These are phyloP conservation scores for Dioctria linearis DNA, from an alignment of 2,888 invertebrate genomes.

Conservation along the genomic window DNA sequence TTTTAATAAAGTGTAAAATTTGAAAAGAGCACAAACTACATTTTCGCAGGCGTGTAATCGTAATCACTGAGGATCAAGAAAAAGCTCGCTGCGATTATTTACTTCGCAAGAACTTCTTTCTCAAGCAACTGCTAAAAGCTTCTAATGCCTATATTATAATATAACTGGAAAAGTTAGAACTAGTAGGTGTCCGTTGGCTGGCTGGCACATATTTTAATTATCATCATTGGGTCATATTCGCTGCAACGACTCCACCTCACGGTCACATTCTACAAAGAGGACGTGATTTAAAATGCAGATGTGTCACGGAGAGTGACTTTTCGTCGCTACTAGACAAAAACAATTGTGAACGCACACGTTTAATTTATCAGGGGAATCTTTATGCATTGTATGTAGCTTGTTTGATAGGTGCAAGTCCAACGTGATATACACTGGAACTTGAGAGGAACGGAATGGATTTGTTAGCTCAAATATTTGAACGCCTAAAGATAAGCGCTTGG, in stretches of 20 bases:
- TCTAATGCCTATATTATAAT: background rate
- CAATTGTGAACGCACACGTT: background rate
- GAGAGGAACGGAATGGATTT: background rate
- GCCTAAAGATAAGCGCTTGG: constrained; percentile 21
- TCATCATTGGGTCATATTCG: background rate
- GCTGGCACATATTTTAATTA: constrained; percentile 14
- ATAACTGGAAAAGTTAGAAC: background rate
- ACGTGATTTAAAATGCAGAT: constrained; percentile 23
- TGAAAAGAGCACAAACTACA: too few relatives aligned
- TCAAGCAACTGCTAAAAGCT: background rate
- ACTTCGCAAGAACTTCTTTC: constrained; percentile 4
- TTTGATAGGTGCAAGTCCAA: constrained; percentile 27
- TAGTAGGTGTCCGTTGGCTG: background rate
- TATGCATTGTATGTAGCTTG: background rate
- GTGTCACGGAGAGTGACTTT: constrained; percentile 31
- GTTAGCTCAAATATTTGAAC: constrained; percentile 40
- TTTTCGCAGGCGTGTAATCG: background rate
- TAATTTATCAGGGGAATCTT: background rate
- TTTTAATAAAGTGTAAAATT: too few relatives aligned
- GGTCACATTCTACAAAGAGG: constrained; percentile 1
- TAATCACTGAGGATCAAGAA: background rate
- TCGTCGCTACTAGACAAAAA: background rate
- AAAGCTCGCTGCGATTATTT: background rate
- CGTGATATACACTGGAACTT: constrained; percentile 24
- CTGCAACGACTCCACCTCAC: constrained; percentile 20